Evolutionary conservation across 92 coral and sea anemone genomes (phyloP), one percentile per base, ranked within the genome.

Genomic region (Palythoa grandis): DNA sequence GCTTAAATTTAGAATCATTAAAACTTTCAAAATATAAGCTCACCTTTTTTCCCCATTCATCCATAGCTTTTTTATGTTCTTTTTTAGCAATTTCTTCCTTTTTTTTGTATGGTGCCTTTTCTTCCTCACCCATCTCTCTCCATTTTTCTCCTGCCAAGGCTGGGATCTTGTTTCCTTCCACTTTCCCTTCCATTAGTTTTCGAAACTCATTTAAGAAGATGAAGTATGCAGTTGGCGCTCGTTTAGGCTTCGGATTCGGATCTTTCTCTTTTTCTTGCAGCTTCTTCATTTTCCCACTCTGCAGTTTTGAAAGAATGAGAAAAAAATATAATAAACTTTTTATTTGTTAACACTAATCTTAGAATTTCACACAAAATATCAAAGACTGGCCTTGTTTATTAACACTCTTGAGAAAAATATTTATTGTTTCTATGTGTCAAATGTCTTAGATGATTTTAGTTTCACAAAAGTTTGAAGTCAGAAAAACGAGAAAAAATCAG

Each of bases 81-180:
- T 87, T 86, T 68, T 91, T 95, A 3, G 95, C 99, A 3, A 66
- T 91, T 11, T 89, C 94, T 63, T 92, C 97, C 88, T 78, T 50
- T 78, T 78, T 80, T n/a, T 77, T 83, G 72, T 92, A 97, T 65
- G 93, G 89, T 85, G 91, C 79, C 63, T 95, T 97, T 0, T 93
- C 94, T 57, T 88, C 73, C 5, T 95, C 97, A 43, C 23, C 74
- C 97, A 97, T 97, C 38, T 22, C 57, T 72, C 99, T 93, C 99
- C 99, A 97, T 77, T 84, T 91, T 72, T 95, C 95, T 39, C 99
- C 99, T 22, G 99, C 99, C 66, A 93, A 86, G 1, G 93, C 87
- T 4, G 99, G 95, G 50, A 95, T 88, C 82, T 56, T 12, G 19
- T 56, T 12, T 12, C 61, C 61, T 12, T 56, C 19, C 2, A 86